Evolutionary conservation across 2,888 invertebrate genomes (phyloP).

Genomic region (Philhelius pedissequus): DNA sequence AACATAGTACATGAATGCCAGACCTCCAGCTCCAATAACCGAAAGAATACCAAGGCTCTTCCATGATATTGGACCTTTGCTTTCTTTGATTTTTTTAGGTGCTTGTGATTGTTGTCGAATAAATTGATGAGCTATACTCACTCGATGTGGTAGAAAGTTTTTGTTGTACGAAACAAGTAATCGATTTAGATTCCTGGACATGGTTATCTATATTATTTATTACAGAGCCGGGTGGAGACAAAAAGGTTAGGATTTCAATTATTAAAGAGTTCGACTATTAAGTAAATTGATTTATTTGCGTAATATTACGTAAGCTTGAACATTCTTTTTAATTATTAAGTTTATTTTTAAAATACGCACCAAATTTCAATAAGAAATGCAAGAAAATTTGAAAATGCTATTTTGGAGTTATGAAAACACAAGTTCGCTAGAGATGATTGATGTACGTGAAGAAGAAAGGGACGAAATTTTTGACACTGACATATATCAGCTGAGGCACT

Average conservation of each 20-base stretch:
- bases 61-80: constrained; percentile 89
- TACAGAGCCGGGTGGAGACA: constrained; percentile 30
- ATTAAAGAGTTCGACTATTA: neutral
- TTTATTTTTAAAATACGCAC: neutral
- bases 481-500: constrained; percentile 30
- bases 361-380: constrained; percentile 17
- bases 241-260: neutral
- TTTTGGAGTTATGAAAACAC: constrained; percentile 25
- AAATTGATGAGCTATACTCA: constrained; percentile 11
- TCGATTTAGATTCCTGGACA: constrained; percentile 74
- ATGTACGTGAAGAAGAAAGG: neutral
- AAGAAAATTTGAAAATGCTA: constrained; percentile 20
- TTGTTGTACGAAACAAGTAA: constrained; percentile 68
- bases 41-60: constrained; percentile 85
- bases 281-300: neutral
- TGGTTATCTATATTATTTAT: constrained; percentile 46
- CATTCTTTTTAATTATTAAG: neutral
- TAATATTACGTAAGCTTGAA: neutral
- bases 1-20: constrained; percentile 85
- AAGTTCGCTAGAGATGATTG: neutral
- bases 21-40: constrained; percentile 82
- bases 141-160: constrained; percentile 32
- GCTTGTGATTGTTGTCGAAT: constrained; percentile 38
- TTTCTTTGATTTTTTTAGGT: constrained; percentile 73
- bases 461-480: constrained; percentile 3